These are phyloP conservation scores for Sebastes matsubarae DNA, from an alignment of 2,797 vertebrate species.

Conservation along the genomic window DNA sequence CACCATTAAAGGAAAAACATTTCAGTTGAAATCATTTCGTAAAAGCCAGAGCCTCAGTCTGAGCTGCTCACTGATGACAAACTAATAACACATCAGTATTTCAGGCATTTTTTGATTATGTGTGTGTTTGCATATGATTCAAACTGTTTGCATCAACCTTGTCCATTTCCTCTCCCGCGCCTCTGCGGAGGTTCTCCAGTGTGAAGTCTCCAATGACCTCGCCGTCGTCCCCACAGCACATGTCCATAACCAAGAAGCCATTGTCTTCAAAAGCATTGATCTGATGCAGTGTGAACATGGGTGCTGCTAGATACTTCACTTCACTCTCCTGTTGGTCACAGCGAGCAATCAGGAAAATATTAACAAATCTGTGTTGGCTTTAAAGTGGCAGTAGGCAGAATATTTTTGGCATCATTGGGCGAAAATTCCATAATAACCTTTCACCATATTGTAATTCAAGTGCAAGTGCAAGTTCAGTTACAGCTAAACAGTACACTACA, in stretches of 20 bases:
- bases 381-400: too few species aligned
- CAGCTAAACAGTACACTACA: too few species aligned
- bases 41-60: not conserved
- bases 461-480: too few species aligned
- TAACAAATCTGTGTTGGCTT: not conserved
- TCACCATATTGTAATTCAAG: too few species aligned
- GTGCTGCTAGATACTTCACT: constrained; percentile 77
- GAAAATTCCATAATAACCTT: too few species aligned
- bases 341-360: not conserved
- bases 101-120: not conserved
- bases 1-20: not conserved
- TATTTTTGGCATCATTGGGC: too few species aligned
- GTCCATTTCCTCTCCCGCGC: constrained; percentile 80
- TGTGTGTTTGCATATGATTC: not conserved
- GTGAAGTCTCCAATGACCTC: constrained; percentile 80
- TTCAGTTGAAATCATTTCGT: not conserved
- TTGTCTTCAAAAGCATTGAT: constrained; percentile 93
- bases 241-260: constrained; percentile 90
- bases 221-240: constrained; percentile 91
- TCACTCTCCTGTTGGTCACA: constrained; percentile 78
- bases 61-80: constrained; percentile 1
- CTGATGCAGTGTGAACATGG: constrained; percentile 90
- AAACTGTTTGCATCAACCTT: constrained; percentile 60
- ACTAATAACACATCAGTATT: not conserved
- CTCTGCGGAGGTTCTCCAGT: constrained; percentile 86